phyloP scores from a whole-genome alignment of 2,113 vertebrate genomes.

The Marmota monax region DNA sequence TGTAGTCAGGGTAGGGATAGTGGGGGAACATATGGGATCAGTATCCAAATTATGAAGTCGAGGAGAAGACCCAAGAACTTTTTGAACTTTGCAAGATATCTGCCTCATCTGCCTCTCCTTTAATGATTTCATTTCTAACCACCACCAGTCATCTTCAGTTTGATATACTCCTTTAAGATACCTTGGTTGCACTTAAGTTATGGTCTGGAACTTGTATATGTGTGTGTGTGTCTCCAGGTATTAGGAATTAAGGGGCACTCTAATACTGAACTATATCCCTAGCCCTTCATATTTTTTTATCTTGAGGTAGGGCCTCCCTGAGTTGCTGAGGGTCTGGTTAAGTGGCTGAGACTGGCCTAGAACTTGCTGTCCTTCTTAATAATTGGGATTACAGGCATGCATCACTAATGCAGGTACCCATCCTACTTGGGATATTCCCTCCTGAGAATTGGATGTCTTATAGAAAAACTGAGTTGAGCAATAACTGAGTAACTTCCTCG shows the following conservation, averaged over 20 bases:
- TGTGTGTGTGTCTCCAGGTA: background rate
- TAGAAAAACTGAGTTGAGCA: background rate
- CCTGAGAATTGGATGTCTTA: background rate
- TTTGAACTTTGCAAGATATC: background rate
- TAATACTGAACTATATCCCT: background rate
- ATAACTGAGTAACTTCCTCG: background rate
- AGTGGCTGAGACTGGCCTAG: background rate
- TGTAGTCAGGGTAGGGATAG: background rate
- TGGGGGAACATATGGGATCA: background rate
- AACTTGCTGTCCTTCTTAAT: background rate
- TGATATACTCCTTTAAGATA: background rate
- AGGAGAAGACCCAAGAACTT: background rate
- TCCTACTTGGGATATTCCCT: slow-evolving; percentile 24
- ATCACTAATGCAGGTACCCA: background rate
- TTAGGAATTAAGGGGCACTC: background rate
- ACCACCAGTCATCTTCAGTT: background rate
- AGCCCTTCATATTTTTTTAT: background rate
- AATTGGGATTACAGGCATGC: background rate
- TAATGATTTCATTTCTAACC: slow-evolving; percentile 9
- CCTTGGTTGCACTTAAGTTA: background rate
- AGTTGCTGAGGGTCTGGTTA: background rate
- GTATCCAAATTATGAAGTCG: background rate
- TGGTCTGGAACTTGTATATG: background rate
- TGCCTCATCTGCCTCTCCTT: background rate
- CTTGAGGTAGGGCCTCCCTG: too few relatives aligned